phyloP scores from a whole-genome alignment of 2,797 vertebrate species.

The Bovichtus variegatus region DNA sequence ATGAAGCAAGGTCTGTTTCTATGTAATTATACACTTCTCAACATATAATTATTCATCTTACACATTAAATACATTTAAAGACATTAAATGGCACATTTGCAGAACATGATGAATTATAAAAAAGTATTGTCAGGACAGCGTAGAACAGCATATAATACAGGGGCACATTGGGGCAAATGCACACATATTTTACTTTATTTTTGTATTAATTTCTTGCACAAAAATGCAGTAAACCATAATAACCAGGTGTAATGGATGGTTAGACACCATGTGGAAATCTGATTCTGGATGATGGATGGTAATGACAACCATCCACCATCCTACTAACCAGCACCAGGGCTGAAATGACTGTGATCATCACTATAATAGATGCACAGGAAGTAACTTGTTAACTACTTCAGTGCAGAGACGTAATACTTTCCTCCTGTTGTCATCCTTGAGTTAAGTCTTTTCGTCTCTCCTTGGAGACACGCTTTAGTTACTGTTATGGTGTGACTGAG shows the following conservation, averaged over 20 bases:
- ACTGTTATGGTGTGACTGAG: constrained; percentile 26
- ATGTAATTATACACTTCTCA: constrained; percentile 9
- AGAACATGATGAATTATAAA: neutral
- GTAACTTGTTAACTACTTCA: constrained; percentile 13
- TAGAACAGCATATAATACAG: neutral
- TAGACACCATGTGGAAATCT: constrained; percentile 6
- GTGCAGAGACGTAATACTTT: constrained; percentile 9
- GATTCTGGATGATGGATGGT: constrained; percentile 27
- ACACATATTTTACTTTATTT: neutral
- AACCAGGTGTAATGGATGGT: neutral
- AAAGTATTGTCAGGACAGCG: neutral
- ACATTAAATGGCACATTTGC: neutral
- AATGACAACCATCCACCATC: constrained; percentile 11
- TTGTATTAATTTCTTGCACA: neutral
- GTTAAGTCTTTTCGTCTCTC: neutral
- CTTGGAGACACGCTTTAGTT: neutral
- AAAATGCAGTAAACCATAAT: neutral
- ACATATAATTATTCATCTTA: constrained; percentile 13
- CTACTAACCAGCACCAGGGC: constrained; percentile 9
- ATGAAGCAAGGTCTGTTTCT: neutral
- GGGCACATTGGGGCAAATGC: neutral
- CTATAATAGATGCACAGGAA: constrained; percentile 1
- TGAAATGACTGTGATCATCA: constrained; percentile 26
- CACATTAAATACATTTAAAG: constrained; percentile 18
- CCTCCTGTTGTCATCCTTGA: neutral